Base-by-base conservation (phyloP, 2,888 invertebrate species). In the Limulus polyphemus region DNA sequence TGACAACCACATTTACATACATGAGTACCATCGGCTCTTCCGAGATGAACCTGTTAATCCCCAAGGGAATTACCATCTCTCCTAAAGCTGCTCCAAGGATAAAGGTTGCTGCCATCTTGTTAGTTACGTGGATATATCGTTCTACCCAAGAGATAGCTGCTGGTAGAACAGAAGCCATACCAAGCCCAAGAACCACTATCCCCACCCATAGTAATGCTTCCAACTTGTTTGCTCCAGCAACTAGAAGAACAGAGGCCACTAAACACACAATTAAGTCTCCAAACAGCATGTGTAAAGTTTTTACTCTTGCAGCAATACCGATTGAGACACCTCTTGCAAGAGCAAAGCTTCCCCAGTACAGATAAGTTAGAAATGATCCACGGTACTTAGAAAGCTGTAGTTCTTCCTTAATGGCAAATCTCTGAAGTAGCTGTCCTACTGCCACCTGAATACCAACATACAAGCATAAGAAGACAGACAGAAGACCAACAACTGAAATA, bases 141-240 rank as follows among this genome's bases (percentile, higher is more conserved):
- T 78, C 77, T 3, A 77, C 72, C 78, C 78, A 79, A 2, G 76
- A 72, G n/a, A 79, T 72, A 14, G 75, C 74, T 0, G 77, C 74
- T 10, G 79, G 78, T 63, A 79, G 78, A 10, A 78, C 73, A 10
- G 78, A 77, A 0, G 78, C 77, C 71, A 78, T 73, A 16, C 79
- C 78, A 3, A 77, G 68, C 7, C 78, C 78, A 12, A 79, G 69
- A 5, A 75, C 64, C 7, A 75, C 69, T 2, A 77, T 74, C 11
- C 77, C 75, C 12, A 75, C 62, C 76, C 77, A 78, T 52, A 79
- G 62, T 16, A 74, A 64, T 32, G 70, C 68, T 48, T 73, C 71
- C 7, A 69, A 62, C 11, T 67, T 62, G 11, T 70, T 64, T 4
- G 74, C 72, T 32, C 71, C 71, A 57, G 75, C 70, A 11, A 70